phyloP scores from a whole-genome alignment of 1,140 invertebrate genomes.

The Batillaria attramentaria region DNA sequence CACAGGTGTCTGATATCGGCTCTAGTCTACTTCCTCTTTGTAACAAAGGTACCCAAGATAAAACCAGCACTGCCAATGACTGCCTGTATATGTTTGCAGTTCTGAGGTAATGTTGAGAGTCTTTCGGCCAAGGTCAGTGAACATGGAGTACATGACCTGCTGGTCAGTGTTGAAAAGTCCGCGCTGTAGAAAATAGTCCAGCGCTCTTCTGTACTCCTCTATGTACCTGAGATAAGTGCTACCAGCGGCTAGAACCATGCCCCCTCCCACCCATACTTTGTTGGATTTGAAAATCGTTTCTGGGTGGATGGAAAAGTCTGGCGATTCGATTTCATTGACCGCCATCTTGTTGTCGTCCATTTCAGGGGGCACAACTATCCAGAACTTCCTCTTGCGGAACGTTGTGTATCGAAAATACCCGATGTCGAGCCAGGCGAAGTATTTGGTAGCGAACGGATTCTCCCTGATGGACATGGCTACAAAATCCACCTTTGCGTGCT shows the following conservation, averaged over 20 bases:
- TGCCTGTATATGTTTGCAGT: constrained; percentile 42
- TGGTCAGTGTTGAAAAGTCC: constrained; percentile 53
- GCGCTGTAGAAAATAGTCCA: constrained; percentile 42
- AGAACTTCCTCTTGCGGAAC: constrained; percentile 38
- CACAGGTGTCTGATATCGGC: too few relatives aligned
- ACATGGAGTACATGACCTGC: constrained; percentile 54
- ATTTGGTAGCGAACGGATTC: constrained; percentile 42
- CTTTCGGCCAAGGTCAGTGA: constrained; percentile 2
- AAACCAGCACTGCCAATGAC: constrained; percentile 50
- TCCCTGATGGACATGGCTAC: constrained; percentile 32
- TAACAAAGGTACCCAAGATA: constrained; percentile 48
- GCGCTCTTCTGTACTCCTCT: constrained; percentile 35
- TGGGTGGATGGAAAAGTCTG: background rate
- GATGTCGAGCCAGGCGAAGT: constrained; percentile 56
- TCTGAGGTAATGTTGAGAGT: constrained; percentile 36
- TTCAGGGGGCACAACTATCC: constrained; percentile 39
- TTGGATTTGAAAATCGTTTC: constrained; percentile 44
- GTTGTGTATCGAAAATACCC: constrained; percentile 54
- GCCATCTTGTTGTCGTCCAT: constrained; percentile 49
- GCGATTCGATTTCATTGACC: constrained; percentile 29
- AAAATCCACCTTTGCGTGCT: constrained; percentile 50
- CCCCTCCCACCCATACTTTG: constrained; percentile 49
- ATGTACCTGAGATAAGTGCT: constrained; percentile 32
- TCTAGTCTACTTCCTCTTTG: too few relatives aligned
- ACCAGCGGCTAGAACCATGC: constrained; percentile 39